Evolutionary conservation across 2,797 vertebrate genomes (phyloP).

Genomic region (Siniperca undulata): DNA sequence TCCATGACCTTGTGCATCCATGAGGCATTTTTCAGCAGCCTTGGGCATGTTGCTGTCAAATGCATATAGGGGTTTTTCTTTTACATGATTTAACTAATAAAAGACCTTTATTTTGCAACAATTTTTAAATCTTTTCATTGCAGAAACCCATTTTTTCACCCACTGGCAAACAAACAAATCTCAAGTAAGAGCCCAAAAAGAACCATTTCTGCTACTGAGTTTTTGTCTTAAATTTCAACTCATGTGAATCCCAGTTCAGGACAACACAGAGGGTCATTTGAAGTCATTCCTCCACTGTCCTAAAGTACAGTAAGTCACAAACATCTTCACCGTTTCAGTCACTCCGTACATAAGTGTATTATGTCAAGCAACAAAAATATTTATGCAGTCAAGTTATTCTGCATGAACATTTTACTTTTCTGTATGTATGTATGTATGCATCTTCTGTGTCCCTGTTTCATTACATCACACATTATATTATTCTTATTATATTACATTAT

Average conservation of each 20-base stretch:
- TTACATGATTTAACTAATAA: not conserved
- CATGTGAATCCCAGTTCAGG: not conserved
- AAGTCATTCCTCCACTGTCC: not conserved
- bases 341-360: not conserved
- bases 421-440: not conserved
- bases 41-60: not conserved
- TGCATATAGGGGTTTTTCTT: not conserved
- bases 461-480: not conserved
- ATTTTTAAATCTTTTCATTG: not conserved
- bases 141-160: not conserved
- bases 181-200: not conserved
- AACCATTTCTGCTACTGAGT: not conserved
- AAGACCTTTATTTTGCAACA: not conserved
- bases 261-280: not conserved
- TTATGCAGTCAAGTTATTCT: not conserved
- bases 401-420: constrained; percentile 2
- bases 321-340: constrained; percentile 2
- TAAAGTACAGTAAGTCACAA: constrained; percentile 3
- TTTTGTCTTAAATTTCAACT: not conserved
- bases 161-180: not conserved
- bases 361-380: constrained; percentile 30
- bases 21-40: not conserved
- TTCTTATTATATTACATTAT: constrained; percentile 4
- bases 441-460: not conserved
- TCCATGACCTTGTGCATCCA: not conserved